phyloP scores from a whole-genome alignment of 2,113 vertebrate genomes.

The Gobiocypris rarus region DNA sequence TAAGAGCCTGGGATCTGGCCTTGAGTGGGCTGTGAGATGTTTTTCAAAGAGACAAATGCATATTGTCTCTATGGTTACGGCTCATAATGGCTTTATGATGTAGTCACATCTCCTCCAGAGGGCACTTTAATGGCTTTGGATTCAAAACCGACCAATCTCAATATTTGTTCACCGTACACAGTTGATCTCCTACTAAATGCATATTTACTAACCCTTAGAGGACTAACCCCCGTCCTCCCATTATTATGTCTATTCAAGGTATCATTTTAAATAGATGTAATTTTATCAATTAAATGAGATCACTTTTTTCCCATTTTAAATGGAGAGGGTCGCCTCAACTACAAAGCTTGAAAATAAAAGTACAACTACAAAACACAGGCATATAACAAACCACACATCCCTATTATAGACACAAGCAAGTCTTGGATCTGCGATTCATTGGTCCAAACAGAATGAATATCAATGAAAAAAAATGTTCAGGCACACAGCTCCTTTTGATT shows the following conservation, averaged over 20 bases:
- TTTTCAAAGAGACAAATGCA: slow-evolving; percentile 34
- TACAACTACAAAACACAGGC: not conserved
- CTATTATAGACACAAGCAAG: not conserved
- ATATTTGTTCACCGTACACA: not conserved
- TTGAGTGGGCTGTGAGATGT: slow-evolving; percentile 50
- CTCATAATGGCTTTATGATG: slow-evolving; percentile 7
- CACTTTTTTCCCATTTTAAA: not conserved
- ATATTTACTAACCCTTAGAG: not conserved
- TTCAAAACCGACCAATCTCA: not conserved
- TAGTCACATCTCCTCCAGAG: slow-evolving; percentile 11
- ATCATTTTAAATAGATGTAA: not conserved
- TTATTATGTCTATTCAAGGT: not conserved
- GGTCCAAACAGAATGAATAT: not conserved
- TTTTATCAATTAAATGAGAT: not conserved
- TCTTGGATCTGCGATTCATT: not conserved
- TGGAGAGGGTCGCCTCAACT: not conserved
- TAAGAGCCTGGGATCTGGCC: slow-evolving; percentile 39
- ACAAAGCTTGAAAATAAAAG: not conserved
- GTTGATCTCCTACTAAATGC: not conserved
- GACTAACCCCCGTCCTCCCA: too few species aligned
- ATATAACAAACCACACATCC: not conserved
- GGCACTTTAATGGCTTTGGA: slow-evolving; percentile 8
- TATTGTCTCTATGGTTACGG: slow-evolving; percentile 55
- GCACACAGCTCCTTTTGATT: not conserved
- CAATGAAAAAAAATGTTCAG: not conserved